These are phyloP conservation scores for Mastomys coucha DNA, from an alignment of 2,113 vertebrate genomes.

Conservation along the genomic window DNA sequence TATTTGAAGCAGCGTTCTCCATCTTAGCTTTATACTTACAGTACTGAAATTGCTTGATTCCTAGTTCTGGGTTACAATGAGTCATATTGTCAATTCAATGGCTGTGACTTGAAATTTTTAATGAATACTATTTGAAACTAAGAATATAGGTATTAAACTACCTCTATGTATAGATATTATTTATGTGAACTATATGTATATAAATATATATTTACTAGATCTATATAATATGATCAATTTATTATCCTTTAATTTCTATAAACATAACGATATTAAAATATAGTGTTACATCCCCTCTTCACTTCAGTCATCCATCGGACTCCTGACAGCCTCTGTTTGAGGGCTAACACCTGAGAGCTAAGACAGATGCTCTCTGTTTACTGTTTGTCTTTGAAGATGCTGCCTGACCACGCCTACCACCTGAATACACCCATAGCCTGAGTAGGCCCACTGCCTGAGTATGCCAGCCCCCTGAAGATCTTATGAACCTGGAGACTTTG, in stretches of 20 bases:
- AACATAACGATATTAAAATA: background rate
- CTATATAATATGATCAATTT: background rate
- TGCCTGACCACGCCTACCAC: too few relatives aligned
- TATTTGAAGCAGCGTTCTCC: constrained; percentile 9
- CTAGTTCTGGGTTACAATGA: background rate
- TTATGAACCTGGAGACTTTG: too few relatives aligned
- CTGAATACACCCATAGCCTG: too few relatives aligned
- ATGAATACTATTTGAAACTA: background rate
- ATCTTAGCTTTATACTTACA: background rate
- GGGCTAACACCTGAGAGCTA: too few relatives aligned
- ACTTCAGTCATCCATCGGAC: too few relatives aligned
- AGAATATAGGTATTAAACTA: background rate
- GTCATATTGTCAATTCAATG: background rate
- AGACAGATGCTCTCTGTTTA: too few relatives aligned
- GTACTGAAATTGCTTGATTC: background rate
- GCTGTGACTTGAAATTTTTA: background rate
- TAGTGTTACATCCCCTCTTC: too few relatives aligned
- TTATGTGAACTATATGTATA: background rate
- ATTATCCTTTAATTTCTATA: background rate
- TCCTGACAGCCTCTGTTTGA: too few relatives aligned
- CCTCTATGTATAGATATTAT: background rate
- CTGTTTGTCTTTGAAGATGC: too few relatives aligned
- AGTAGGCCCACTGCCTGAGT: too few relatives aligned
- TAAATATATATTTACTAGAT: background rate
- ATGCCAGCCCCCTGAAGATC: too few relatives aligned